Evolutionary conservation across 2,797 vertebrate genomes (phyloP).

Genomic region (Mionectes olivaceus): DNA sequence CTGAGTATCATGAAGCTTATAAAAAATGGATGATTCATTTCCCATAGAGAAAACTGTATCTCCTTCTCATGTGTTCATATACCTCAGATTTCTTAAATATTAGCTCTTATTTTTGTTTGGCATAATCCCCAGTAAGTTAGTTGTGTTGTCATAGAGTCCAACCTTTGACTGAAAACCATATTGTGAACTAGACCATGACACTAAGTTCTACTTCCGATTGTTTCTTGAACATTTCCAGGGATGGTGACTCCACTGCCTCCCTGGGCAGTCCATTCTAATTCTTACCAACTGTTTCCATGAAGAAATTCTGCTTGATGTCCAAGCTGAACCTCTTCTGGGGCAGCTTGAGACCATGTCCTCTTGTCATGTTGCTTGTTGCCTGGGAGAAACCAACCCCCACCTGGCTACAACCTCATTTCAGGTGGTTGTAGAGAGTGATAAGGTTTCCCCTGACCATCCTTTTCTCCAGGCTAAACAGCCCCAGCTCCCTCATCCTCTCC

Average conservation of each 20-base stretch:
- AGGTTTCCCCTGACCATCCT: background rate
- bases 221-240: background rate
- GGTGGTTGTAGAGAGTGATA: background rate
- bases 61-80: background rate
- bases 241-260: background rate
- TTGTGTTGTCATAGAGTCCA: background rate
- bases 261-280: background rate
- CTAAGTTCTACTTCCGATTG: fast-evolving
- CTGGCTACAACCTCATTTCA: background rate
- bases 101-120: background rate
- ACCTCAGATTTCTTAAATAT: background rate
- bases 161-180: background rate
- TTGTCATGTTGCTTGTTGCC: background rate
- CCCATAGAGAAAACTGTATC: background rate
- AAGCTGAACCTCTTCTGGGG: background rate
- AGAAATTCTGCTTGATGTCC: background rate
- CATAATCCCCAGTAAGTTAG: background rate
- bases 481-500: fast-evolving
- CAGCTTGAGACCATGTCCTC: background rate
- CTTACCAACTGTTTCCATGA: background rate
- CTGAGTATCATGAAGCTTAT: background rate
- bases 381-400: background rate
- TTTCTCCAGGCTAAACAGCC: background rate
- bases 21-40: background rate
- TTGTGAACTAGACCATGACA: background rate